Conservation (phyloP, 30 jellyfish, hydroid and myxozoan species). For the Turritopsis dohrnii region DNA sequence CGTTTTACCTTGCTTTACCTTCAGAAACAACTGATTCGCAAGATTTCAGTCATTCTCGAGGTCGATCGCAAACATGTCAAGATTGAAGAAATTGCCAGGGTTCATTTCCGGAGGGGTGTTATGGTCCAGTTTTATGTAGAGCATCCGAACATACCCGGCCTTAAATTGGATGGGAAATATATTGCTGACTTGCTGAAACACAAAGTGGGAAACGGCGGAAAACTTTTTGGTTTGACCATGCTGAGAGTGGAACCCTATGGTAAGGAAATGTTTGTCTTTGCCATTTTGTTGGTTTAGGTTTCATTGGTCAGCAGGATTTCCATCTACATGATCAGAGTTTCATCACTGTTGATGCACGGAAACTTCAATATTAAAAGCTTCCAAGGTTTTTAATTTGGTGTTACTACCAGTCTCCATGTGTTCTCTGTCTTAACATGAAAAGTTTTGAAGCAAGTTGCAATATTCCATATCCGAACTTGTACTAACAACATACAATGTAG, state of each 20-base stretch:
- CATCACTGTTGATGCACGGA: too few species aligned
- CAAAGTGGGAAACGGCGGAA: slow-evolving; percentile 92
- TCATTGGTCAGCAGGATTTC: too few species aligned
- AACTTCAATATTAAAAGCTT: too few species aligned
- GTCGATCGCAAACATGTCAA: slow-evolving; percentile 70
- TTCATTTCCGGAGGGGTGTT: slow-evolving; percentile 67
- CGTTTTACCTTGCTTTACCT: not conserved
- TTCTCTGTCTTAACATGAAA: too few species aligned
- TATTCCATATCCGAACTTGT: too few species aligned
- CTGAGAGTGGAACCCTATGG: slow-evolving; percentile 81
- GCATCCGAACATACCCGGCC: slow-evolving; percentile 47
- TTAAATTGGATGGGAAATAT: slow-evolving; percentile 53
- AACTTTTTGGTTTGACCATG: slow-evolving; percentile 71
- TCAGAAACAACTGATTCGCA: slow-evolving; percentile 91
- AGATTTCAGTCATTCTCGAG: slow-evolving; percentile 73
- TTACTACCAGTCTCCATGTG: too few species aligned
- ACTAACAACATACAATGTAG: too few species aligned
- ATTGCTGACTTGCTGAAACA: slow-evolving; percentile 86
- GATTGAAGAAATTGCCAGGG: slow-evolving; percentile 59
- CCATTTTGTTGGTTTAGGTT: too few species aligned
- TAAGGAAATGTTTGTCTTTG: too few species aligned
- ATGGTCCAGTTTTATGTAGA: slow-evolving; percentile 67
- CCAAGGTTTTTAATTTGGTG: too few species aligned
- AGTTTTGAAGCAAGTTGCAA: too few species aligned
- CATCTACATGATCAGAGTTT: too few species aligned